phyloP scores from a whole-genome alignment of 2,888 invertebrate genomes.

The Enchytraeus crypticus region DNA sequence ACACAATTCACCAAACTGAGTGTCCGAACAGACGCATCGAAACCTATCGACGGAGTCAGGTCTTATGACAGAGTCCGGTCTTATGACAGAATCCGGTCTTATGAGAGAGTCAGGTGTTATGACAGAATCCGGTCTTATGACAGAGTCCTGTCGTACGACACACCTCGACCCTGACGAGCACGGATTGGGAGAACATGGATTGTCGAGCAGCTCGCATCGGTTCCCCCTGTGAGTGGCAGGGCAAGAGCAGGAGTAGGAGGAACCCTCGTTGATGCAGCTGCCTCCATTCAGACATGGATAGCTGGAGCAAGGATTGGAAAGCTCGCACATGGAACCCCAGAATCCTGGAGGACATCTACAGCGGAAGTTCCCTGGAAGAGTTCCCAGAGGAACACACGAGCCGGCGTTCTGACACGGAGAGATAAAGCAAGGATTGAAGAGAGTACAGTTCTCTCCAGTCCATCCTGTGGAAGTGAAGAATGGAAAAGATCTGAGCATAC shows the following conservation, averaged over 20 bases:
- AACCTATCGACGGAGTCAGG: conserved; percentile 19
- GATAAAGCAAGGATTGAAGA: conserved; percentile 22
- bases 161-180: no score
- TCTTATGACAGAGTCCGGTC: conserved; percentile 27
- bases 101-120: conserved; percentile 29
- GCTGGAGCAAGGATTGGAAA: conserved; percentile 21
- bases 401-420: conserved; percentile 26
- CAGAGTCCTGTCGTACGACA: conserved; percentile 29
- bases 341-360: conserved; percentile 24
- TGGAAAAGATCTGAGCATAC: no score
- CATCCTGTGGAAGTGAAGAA: conserved; percentile 18
- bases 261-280: neutral
- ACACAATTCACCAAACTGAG: conserved; percentile 35
- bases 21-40: conserved; percentile 31
- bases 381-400: conserved; percentile 19
- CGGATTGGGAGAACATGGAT: conserved; percentile 27
- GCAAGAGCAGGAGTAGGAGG: conserved; percentile 30
- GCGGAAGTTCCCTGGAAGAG: conserved; percentile 13
- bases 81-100: conserved; percentile 17
- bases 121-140: conserved; percentile 13
- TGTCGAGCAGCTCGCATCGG: conserved; percentile 33
- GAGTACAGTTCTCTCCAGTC: conserved; percentile 20
- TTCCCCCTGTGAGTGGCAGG: conserved; percentile 32
- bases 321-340: conserved; percentile 22
- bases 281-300: conserved; percentile 19